Base-by-base conservation (phyloP, 2,888 invertebrate species). In the Dryocosmus kuriphilus region DNA sequence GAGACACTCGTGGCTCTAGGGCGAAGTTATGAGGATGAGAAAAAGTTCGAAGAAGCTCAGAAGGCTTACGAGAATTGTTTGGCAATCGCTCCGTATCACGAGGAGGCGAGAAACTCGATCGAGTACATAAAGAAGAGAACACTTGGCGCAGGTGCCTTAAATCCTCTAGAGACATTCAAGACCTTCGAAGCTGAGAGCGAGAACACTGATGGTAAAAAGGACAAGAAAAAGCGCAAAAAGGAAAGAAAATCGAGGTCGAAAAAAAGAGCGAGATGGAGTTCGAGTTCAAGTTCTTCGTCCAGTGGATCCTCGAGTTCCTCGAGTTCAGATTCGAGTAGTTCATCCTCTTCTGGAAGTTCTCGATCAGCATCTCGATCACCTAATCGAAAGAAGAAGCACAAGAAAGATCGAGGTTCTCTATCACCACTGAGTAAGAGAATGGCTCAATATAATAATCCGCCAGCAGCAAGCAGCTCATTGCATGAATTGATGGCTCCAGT, bases 1-100 rank as follows among this genome's bases (percentile, higher is more conserved):
- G 98, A 98, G 92, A 98, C 98, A 0, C 92, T 98, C 63, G 96
- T 98, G 0, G 98, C 98, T 0, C 92, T 97, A 74, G 98, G 97
- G 51, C 94, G 97, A 73, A 97, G 97, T 89, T 96, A 96, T 89
- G 97, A 97, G 89, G 97, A 97, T 86, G 96, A 96, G 85, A 96
- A 96, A 88, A 97, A 97, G 86, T 94, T 96, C 75, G 95, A 96
- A 3, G 97, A 97, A 84, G 97, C 97, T 0, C 94, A 96, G 77
- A 96, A 96, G 85, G 96, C 96, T 0, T 97, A 97, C 86, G 96
- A 95, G 87, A 96, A 96, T 89, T 97, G 97, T 89, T 92, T 97
- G 74, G 94, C 95, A 8, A 95, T 97, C 74, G 96, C 96, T 88
- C 97, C 97, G 0, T 96, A 95, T 89, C 97, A 97, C 90, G 96